Evolutionary conservation across 2,113 vertebrate species (phyloP).

Genomic region (Calypte anna): DNA sequence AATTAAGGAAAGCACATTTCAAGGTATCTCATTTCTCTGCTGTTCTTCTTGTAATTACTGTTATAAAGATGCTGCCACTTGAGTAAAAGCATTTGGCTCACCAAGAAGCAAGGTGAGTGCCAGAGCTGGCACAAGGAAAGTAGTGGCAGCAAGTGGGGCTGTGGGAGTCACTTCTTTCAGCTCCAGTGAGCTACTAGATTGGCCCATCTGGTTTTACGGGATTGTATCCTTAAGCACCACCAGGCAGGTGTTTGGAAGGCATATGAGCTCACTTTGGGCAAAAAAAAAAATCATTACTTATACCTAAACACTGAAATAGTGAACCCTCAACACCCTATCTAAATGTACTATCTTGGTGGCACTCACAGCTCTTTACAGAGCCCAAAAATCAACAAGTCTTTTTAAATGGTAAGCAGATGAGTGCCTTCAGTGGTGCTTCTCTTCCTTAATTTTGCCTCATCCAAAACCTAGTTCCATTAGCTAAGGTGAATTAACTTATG

Average conservation of each 20-base stretch:
- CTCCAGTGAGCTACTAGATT: background rate
- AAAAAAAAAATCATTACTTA: background rate
- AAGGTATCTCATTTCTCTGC: background rate
- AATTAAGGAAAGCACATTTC: background rate
- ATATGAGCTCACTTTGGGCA: background rate
- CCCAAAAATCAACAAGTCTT: background rate
- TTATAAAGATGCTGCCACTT: background rate
- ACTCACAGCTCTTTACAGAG: background rate
- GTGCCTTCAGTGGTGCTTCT: background rate
- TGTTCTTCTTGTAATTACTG: background rate
- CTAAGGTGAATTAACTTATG: background rate
- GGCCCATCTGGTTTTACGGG: background rate
- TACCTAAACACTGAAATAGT: background rate
- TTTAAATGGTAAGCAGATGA: background rate
- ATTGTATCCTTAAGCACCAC: background rate
- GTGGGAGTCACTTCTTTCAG: background rate
- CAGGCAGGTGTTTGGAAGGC: background rate
- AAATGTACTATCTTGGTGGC: background rate
- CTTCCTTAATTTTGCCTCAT: background rate
- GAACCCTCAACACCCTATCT: background rate
- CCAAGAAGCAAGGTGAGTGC: background rate
- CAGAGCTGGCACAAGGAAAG: background rate
- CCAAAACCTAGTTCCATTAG: background rate
- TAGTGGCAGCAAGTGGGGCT: fast-evolving
- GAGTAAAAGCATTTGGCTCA: background rate